A percentile compares a stretch with the other conserved stretches of the same genome.
Evolutionary conservation across 2,888 invertebrate genomes (phyloP).

Genomic region (Mallateleia sp.): DNA sequence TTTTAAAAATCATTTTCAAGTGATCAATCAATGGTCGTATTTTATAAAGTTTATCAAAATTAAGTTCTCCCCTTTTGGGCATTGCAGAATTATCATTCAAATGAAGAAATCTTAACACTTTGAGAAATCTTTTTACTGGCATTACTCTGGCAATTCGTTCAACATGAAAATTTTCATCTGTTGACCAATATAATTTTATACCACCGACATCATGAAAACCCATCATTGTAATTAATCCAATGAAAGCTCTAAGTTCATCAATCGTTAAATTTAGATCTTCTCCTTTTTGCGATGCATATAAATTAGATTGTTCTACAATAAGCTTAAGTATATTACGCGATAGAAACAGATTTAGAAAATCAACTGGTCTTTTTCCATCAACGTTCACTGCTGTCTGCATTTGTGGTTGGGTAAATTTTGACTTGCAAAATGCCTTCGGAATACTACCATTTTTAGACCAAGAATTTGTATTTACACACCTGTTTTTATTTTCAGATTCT

Average conservation of each 20-base stretch:
- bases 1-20: constrained; percentile 19
- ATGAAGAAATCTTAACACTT: constrained; percentile 15
- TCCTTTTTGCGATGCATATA: constrained; percentile 31
- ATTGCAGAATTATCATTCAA: constrained; percentile 13
- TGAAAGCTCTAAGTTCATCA: constrained; percentile 25
- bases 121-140: constrained; percentile 25
- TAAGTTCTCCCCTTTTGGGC: constrained; percentile 17
- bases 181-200: constrained; percentile 5
- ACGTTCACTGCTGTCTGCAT: too few relatives aligned
- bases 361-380: not conserved
- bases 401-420: too few relatives aligned
- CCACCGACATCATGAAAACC: constrained; percentile 35
- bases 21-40: constrained; percentile 44
- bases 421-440: not conserved
- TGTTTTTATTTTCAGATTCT: too few relatives aligned
- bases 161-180: not conserved
- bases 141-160: constrained; percentile 38
- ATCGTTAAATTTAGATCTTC: constrained; percentile 16
- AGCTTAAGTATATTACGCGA: not conserved
- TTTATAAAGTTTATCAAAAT: constrained; percentile 53
- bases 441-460: not conserved
- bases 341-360: not conserved
- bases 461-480: too few relatives aligned
- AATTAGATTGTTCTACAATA: constrained; percentile 51
- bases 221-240: constrained; percentile 36